These are phyloP conservation scores for Cistogaster globosa DNA, from an alignment of 2,888 invertebrate species.

Conservation along the genomic window DNA sequence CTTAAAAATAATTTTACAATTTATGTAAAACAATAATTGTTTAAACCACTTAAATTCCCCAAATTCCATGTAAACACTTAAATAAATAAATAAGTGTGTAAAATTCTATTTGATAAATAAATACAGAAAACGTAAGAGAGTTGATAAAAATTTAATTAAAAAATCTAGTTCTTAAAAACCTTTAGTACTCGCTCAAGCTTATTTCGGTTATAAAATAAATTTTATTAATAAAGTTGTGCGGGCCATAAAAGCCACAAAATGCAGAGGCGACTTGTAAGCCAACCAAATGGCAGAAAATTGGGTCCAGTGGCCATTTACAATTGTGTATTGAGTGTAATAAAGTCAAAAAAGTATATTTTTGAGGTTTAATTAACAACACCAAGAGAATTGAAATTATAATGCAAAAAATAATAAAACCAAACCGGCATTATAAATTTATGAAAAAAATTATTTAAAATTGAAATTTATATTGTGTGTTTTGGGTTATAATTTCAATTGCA, in stretches of 20 bases:
- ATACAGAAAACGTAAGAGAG: neutral
- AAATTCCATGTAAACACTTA: neutral
- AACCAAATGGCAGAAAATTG: conserved; percentile 16
- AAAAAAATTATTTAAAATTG: conserved; percentile 42
- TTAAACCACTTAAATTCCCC: conserved; percentile 24
- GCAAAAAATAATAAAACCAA: conserved; percentile 1
- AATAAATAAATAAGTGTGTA: neutral
- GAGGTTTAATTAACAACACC: neutral
- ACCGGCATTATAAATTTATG: conserved; percentile 13
- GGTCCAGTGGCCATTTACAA: conserved; percentile 5
- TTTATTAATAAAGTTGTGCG: conserved; percentile 28
- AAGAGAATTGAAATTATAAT: neutral
- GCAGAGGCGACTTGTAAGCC: neutral
- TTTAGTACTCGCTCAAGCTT: neutral
- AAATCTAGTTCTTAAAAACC: neutral
- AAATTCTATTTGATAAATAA: neutral
- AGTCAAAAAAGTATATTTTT: conserved; percentile 1
- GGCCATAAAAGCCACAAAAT: conserved; percentile 29
- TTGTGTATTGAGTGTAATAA: conserved; percentile 15
- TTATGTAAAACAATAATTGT: conserved; percentile 5
- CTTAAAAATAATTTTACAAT: conserved; percentile 3
- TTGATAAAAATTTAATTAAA: conserved; percentile 20
- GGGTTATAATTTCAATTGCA: conserved; percentile 6
- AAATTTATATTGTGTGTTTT: conserved; percentile 45
- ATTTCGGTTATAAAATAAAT: neutral